Conservation (phyloP, 2,797 vertebrate species). For the Toxotes lorentzi region DNA sequence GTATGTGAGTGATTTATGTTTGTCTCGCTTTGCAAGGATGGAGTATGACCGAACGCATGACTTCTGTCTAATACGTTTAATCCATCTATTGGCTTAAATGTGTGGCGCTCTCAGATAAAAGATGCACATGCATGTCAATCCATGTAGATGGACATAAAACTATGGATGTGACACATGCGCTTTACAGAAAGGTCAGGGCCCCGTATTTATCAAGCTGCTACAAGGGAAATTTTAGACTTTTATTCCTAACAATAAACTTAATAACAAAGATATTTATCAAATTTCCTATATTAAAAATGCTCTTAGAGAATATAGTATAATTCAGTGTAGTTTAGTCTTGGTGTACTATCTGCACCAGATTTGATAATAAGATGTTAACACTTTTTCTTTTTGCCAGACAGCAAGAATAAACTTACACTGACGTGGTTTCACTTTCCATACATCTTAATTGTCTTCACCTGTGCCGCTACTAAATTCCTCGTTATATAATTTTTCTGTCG, state of each 20-base stretch:
- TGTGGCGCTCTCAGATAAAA: neutral
- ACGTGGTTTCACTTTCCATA: neutral
- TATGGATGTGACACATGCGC: constrained; percentile 42
- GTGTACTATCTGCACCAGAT: neutral
- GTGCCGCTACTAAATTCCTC: neutral
- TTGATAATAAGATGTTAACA: neutral
- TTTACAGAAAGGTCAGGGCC: neutral
- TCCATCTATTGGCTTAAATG: constrained; percentile 18
- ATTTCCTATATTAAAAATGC: neutral
- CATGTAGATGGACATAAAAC: constrained; percentile 19
- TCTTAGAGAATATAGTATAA: too few species aligned
- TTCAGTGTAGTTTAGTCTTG: neutral
- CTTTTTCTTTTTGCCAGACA: neutral
- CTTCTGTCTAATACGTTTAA: constrained; percentile 5
- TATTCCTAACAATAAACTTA: neutral
- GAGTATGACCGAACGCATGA: constrained; percentile 15
- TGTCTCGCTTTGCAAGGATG: constrained; percentile 19
- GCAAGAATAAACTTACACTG: neutral
- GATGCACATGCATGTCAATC: constrained; percentile 56
- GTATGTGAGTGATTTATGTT: constrained; percentile 37
- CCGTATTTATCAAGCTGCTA: neutral
- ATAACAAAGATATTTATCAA: neutral
- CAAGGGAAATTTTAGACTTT: neutral
- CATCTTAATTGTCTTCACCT: neutral
- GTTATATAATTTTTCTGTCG: neutral